Conservation (phyloP, 2,888 invertebrate species). For the Azorinus chamasolen region DNA sequence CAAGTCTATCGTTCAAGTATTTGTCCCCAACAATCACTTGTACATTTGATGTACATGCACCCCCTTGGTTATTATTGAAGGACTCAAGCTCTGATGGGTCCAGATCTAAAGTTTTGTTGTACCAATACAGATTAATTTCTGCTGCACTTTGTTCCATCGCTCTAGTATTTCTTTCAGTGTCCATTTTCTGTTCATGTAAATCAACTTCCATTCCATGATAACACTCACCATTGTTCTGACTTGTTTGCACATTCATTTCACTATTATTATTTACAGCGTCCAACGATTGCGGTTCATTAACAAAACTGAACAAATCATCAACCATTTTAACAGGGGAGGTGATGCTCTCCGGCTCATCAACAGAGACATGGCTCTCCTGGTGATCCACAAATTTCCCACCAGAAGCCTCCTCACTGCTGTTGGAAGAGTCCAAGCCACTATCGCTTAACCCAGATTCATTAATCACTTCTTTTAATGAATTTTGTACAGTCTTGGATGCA, state of each 20-base stretch:
- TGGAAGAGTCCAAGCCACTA: slow-evolving; percentile 40
- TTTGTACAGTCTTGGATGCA: not conserved
- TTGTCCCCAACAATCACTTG: slow-evolving; percentile 37
- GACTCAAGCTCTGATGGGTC: slow-evolving; percentile 51
- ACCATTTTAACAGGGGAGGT: slow-evolving; percentile 43
- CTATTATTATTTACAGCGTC: slow-evolving; percentile 62
- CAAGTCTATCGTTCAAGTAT: slow-evolving; percentile 43
- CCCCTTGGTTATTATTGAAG: slow-evolving; percentile 43
- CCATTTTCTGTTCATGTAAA: slow-evolving; percentile 23
- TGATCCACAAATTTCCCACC: slow-evolving; percentile 49
- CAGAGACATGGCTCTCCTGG: slow-evolving; percentile 40
- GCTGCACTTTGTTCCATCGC: not conserved
- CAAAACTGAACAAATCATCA: slow-evolving; percentile 38
- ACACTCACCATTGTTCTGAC: slow-evolving; percentile 1
- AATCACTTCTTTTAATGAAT: slow-evolving; percentile 1
- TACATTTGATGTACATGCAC: slow-evolving; percentile 27
- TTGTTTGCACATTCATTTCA: slow-evolving; percentile 20
- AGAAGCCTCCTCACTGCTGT: slow-evolving; percentile 24
- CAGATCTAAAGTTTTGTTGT: slow-evolving; percentile 41
- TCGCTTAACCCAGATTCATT: slow-evolving; percentile 14
- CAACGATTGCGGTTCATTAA: slow-evolving; percentile 38
- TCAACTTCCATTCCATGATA: slow-evolving; percentile 52
- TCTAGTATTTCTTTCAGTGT: not conserved
- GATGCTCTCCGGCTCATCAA: slow-evolving; percentile 32
- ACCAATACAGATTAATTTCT: slow-evolving; percentile 60